phyloP scores from a whole-genome alignment of 2,113 vertebrate genomes.

The Ardeotis arabs region DNA sequence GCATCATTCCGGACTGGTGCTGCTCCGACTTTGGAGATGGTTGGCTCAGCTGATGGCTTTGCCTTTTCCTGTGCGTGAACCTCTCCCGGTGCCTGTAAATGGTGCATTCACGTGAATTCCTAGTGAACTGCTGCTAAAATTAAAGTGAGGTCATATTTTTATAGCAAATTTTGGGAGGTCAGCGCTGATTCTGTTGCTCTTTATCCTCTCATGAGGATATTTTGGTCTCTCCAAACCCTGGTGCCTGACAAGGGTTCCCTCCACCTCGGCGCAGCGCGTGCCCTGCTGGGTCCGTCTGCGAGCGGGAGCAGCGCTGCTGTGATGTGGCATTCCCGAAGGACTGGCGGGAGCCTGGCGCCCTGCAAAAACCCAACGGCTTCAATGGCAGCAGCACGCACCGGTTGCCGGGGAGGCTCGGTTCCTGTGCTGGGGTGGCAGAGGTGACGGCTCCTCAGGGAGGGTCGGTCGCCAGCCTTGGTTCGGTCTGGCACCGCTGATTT shows the following conservation, averaged over 20 bases:
- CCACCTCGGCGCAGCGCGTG: too few relatives aligned
- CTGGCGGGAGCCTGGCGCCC: neutral
- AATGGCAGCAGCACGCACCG: neutral
- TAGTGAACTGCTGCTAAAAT: neutral
- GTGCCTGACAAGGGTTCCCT: neutral
- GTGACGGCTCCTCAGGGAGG: rapidly evolving
- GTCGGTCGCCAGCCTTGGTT: neutral
- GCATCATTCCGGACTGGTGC: neutral
- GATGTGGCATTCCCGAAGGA: neutral
- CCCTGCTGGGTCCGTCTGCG: too few relatives aligned
- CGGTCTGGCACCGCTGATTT: neutral
- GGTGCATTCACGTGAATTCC: neutral
- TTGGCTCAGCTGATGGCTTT: neutral
- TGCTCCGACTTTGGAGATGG: neutral
- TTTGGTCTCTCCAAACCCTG: neutral
- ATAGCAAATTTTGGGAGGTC: neutral
- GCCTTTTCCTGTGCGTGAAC: neutral
- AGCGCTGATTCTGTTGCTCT: neutral
- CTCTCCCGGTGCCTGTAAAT: neutral
- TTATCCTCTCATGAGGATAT: neutral
- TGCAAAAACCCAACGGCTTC: rapidly evolving
- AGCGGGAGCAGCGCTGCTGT: rapidly evolving
- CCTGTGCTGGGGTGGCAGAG: neutral
- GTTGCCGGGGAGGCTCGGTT: rapidly evolving
- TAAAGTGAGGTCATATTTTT: neutral